Evolutionary conservation across 2,888 invertebrate genomes (phyloP), one percentile per base, ranked within the genome.

Genomic region (Drosophila rubida): DNA sequence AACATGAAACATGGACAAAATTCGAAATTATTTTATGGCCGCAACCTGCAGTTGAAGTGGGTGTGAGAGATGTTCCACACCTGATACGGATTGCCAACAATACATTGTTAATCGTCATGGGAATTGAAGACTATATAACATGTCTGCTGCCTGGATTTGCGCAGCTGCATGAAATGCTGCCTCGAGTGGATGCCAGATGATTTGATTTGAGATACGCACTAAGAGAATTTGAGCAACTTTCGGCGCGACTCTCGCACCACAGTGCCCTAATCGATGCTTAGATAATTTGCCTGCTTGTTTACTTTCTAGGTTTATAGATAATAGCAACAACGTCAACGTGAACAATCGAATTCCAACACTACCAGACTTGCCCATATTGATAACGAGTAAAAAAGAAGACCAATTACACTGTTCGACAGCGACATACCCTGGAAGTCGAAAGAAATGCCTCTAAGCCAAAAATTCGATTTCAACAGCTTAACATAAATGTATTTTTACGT

Each of bases 261-360:
- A 41, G 41, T 53, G 72, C 59, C 64, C 70, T 73, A 78, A 87
- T 79, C 82, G 82, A 87, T 73, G 62, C 82, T 76, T 74, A 81
- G 82, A 83, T 83, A 87, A 81, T 85, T 85, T 81, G 64, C 68
- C 62, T 57, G 67, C 51, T 85, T 84, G 83, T 87, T 87, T 85
- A 87, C 85, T 77, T 85, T 74, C 74, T 69, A 69, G 75, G 64
- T 80, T 83, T 76, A 66, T 69, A 84, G 87, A 84, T 84, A 84
- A 85, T 72, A 50, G 75, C 53, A 55, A 59, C 55, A 55, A 44
- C 71, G 70, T 60, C 62, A 66, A 65, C 63, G 64, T 27, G 46
- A 51, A 64, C 41, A 55, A 39, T 54, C 69, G 50, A 62, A 53
- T 42, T 60, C 54, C 66, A 37, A 37, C 35, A 49, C 66, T 61